These are phyloP conservation scores for Mormyrus iriodes DNA, from an alignment of 2,113 vertebrate genomes.

Conservation along the genomic window DNA sequence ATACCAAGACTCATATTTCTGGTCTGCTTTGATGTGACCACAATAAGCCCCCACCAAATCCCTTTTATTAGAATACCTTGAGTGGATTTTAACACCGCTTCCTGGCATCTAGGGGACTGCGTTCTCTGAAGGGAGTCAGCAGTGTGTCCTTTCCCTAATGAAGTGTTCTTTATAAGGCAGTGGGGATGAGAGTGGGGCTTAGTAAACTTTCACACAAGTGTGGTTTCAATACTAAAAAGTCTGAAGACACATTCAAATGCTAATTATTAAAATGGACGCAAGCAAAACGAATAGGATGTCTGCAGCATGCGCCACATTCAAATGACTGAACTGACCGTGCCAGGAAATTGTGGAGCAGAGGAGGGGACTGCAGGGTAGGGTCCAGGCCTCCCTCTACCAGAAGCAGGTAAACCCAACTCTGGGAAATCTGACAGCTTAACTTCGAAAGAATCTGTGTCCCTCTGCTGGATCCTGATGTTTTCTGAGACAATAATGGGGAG, in stretches of 20 bases:
- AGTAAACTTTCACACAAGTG: background rate
- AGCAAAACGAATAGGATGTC: background rate
- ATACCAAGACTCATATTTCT: background rate
- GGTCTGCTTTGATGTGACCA: background rate
- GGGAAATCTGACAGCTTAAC: constrained; percentile 63
- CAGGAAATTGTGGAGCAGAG: background rate
- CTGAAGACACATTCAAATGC: background rate
- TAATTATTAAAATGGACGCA: background rate
- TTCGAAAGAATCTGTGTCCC: constrained; percentile 44
- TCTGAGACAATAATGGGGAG: constrained; percentile 27
- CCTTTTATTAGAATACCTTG: background rate
- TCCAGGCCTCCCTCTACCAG: constrained; percentile 1
- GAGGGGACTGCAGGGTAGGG: background rate
- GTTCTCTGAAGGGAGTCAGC: background rate
- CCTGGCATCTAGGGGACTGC: too few species aligned
- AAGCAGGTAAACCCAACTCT: constrained; percentile 38
- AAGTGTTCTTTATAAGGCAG: background rate
- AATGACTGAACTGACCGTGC: background rate
- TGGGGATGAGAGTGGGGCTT: background rate
- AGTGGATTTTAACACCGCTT: background rate
- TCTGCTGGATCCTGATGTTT: constrained; percentile 18
- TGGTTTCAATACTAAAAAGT: background rate
- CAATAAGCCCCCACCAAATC: background rate
- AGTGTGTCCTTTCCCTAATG: background rate
- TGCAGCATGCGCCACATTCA: background rate